Conservation (phyloP, 2,888 invertebrate species). For the Syrista parreyssii region DNA sequence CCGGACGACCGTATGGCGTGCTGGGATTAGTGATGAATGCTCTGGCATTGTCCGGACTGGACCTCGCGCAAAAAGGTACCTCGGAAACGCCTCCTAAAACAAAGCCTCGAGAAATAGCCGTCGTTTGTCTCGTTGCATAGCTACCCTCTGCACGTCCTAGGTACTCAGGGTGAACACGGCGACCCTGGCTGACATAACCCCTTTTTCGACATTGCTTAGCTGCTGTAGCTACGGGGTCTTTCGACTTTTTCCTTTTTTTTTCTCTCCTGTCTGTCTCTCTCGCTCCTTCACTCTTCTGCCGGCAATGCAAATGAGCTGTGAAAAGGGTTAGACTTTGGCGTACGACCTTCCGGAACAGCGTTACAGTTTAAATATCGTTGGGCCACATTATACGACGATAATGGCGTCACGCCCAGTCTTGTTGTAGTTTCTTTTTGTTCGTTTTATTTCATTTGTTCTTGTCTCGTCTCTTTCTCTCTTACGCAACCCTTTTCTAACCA, state of each 20-base stretch:
- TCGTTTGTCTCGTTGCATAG: conserved; percentile 34
- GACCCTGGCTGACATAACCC: background rate
- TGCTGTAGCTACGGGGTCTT: conserved; percentile 1
- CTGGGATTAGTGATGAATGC: conserved; percentile 41
- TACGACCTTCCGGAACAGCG: conserved; percentile 40
- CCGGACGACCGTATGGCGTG: conserved; percentile 31
- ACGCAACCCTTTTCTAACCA: background rate
- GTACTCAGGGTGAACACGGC: conserved; percentile 1
- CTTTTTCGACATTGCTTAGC: conserved; percentile 16
- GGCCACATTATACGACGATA: conserved; percentile 53
- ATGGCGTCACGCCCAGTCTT: conserved; percentile 58
- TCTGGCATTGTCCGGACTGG: conserved; percentile 43
- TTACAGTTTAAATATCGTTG: conserved; percentile 63
- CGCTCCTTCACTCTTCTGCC: conserved; percentile 27
- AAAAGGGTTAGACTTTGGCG: conserved; percentile 52
- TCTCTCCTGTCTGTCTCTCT: conserved; percentile 22
- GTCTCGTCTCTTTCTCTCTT: background rate
- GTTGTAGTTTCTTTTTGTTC: conserved; percentile 22
- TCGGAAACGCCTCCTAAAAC: conserved; percentile 53
- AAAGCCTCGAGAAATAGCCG: conserved; percentile 44
- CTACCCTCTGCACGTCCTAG: conserved; percentile 17
- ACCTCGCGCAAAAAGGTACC: conserved; percentile 48
- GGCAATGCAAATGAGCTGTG: conserved; percentile 55
- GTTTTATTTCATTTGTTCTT: background rate
- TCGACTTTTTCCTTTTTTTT: conserved; percentile 22